Conservation (phyloP, 1,140 invertebrate species). For the Rhagoletis zephyria region DNA sequence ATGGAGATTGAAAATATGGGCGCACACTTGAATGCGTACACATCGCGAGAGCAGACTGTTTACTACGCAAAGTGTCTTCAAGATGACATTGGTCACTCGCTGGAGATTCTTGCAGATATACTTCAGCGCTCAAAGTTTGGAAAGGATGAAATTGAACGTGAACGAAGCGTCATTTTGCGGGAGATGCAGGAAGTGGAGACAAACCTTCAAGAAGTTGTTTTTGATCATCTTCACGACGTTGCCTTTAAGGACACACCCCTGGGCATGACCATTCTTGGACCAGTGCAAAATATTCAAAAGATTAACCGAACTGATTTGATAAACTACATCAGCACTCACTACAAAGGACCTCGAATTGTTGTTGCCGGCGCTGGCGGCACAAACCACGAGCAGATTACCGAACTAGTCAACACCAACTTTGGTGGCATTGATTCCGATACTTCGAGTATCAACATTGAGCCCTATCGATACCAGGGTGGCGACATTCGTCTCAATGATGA, state of each 20-base stretch:
- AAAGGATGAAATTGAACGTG: constrained; percentile 94
- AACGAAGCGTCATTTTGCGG: constrained; percentile 95
- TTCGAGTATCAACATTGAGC: constrained; percentile 82
- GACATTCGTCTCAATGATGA: constrained; percentile 94
- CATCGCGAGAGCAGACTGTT: constrained; percentile 98
- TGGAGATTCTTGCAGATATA: constrained; percentile 97
- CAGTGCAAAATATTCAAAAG: constrained; percentile 97
- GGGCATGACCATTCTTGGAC: constrained; percentile 96
- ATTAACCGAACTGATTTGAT: constrained; percentile 90
- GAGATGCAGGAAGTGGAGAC: constrained; percentile 99
- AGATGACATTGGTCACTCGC: constrained; percentile 93
- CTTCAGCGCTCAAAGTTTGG: constrained; percentile 96
- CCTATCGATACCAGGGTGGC: constrained; percentile 95
- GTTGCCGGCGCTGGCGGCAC: constrained; percentile 97
- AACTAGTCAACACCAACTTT: constrained; percentile 89
- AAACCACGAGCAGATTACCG: constrained; percentile 89
- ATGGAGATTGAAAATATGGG: constrained; percentile 99
- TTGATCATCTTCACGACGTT: constrained; percentile 96
- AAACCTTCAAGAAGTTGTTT: constrained; percentile 98
- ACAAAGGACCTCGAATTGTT: constrained; percentile 94
- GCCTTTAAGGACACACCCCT: constrained; percentile 97
- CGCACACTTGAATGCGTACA: constrained; percentile 99
- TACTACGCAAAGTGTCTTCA: constrained; percentile 98
- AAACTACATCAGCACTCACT: constrained; percentile 92
- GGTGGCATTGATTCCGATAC: constrained; percentile 79